phyloP scores from a whole-genome alignment of 1,140 invertebrate genomes.

The Tetraneura akinire region DNA sequence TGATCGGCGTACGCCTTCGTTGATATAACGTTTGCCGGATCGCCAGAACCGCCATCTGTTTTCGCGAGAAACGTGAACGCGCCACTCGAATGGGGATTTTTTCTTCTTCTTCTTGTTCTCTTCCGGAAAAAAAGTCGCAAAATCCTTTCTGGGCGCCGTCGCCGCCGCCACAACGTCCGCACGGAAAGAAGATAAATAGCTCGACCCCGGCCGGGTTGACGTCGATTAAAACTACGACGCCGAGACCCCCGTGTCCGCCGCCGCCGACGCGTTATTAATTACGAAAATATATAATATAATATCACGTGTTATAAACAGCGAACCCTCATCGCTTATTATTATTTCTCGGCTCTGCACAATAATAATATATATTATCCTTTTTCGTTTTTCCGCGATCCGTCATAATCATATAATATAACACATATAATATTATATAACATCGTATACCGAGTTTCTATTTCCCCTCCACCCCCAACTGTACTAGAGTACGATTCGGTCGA shows the following conservation, averaged over 20 bases:
- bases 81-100: neutral
- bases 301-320: conserved; percentile 11
- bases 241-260: neutral
- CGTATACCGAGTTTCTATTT: too few relatives aligned
- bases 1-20: too few relatives aligned
- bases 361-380: neutral
- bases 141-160: conserved; percentile 47
- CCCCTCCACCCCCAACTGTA: too few relatives aligned
- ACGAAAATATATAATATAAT: conserved; percentile 45
- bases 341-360: neutral
- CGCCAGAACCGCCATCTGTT: conserved; percentile 39
- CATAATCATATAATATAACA: neutral
- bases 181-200: conserved; percentile 45
- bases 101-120: conserved; percentile 22
- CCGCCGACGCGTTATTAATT: conserved; percentile 16
- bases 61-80: conserved; percentile 40
- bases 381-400: conserved; percentile 2
- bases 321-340: conserved; percentile 42
- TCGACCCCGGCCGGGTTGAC: conserved; percentile 37
- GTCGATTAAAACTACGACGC: conserved; percentile 49
- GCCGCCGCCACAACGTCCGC: too few relatives aligned
- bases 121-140: conserved; percentile 43
- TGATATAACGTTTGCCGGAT: conserved; percentile 36
- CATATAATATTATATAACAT: too few relatives aligned
- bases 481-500: neutral